Evolutionary conservation across 2,113 vertebrate genomes (phyloP).

Genomic region (Fregata magnificens): DNA sequence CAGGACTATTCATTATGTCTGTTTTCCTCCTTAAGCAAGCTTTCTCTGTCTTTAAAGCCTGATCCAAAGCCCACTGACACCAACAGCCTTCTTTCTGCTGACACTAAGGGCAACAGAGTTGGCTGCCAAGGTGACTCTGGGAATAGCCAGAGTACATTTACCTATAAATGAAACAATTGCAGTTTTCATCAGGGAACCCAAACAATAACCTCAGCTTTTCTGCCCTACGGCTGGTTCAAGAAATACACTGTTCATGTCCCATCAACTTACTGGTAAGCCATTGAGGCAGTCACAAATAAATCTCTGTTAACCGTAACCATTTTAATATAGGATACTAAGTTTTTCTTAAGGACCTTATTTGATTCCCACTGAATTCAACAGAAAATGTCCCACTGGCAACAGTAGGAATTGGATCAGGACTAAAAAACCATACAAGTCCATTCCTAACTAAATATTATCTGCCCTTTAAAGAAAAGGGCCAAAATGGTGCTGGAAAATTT

Average conservation of each 20-base stretch:
- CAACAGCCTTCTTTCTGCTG: conserved; percentile 37
- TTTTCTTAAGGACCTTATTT: background rate
- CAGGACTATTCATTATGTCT: background rate
- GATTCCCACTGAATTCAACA: background rate
- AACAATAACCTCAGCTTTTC: conserved; percentile 7
- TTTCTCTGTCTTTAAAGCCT: conserved; percentile 26
- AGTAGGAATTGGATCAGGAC: conserved; percentile 47
- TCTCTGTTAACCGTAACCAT: background rate
- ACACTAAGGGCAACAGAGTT: background rate
- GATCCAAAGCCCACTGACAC: conserved; percentile 57
- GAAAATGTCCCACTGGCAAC: background rate
- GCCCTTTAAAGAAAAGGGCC: conserved; percentile 9
- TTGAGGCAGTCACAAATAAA: background rate
- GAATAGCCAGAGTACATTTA: conserved; percentile 13
- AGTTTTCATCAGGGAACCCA: conserved; percentile 4
- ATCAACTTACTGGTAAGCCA: background rate
- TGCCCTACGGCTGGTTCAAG: background rate
- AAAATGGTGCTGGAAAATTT: conserved; percentile 16
- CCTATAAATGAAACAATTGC: conserved; percentile 9
- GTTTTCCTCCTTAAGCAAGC: conserved; percentile 11
- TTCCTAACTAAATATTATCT: background rate
- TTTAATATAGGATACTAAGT: background rate
- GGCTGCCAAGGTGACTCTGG: conserved; percentile 20
- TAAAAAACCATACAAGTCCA: background rate
- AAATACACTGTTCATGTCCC: background rate